phyloP scores from a whole-genome alignment of 2,888 invertebrate species.

The Stegana nigrithorax region DNA sequence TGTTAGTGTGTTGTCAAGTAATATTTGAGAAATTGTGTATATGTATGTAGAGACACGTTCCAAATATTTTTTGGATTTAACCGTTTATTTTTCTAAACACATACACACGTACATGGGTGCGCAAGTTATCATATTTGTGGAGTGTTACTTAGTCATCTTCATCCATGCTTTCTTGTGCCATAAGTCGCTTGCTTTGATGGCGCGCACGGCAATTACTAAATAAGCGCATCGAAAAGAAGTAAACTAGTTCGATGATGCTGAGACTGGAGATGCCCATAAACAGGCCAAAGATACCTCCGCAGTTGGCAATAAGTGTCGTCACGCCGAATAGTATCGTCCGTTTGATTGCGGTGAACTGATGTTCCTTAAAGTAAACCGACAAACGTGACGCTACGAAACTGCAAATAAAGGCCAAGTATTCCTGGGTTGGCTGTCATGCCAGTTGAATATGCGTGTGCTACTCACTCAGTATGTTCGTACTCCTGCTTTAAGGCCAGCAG shows the following conservation, averaged over 20 bases:
- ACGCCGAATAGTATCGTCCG: conserved; percentile 76
- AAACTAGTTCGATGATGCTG: conserved; percentile 70
- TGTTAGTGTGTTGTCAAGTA: too few species aligned
- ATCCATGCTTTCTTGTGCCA: conserved; percentile 17
- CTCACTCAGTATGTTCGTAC: conserved; percentile 61
- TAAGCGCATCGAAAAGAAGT: conserved; percentile 70
- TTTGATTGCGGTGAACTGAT: conserved; percentile 77
- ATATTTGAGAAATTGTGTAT: too few species aligned
- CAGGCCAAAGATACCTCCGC: conserved; percentile 75
- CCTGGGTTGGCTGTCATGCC: not conserved
- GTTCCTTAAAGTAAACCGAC: conserved; percentile 78
- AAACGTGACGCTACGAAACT: conserved; percentile 73
- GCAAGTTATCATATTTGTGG: too few species aligned
- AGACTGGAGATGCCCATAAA: conserved; percentile 68
- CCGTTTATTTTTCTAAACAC: too few species aligned
- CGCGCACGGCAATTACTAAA: conserved; percentile 54
- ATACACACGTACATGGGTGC: too few species aligned
- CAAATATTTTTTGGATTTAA: too few species aligned
- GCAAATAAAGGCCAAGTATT: not conserved
- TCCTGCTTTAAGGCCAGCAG: conserved; percentile 53
- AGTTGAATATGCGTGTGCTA: conserved; percentile 8
- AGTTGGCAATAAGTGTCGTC: conserved; percentile 77
- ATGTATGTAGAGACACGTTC: too few species aligned
- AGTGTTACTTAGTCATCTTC: too few species aligned
- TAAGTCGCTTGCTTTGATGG: conserved; percentile 42